Base-by-base conservation (phyloP, 2,888 invertebrate species). In the Macrophya alboannulata region DNA sequence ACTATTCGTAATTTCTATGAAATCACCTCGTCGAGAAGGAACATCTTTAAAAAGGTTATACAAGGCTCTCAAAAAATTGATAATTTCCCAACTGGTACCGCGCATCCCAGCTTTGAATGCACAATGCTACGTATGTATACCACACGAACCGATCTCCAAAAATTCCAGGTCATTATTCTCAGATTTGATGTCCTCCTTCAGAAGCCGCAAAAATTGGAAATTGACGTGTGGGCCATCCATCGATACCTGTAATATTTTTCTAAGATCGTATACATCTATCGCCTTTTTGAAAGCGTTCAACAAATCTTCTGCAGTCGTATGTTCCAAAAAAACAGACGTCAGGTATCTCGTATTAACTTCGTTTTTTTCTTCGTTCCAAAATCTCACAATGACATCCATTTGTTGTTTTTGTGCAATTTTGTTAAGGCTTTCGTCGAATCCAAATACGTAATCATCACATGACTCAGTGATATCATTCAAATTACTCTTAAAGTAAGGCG, bases 141-240 rank as follows among this genome's bases (percentile, higher is more conserved):
- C 74, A 74, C 74, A 74, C n/a, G 74, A 74, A 45, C 43, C 74
- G 74, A 74, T 74, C 17, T 74, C 74, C 37, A 74, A 4, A n/a
- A 74, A 45, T 43, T 74, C 74, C 15, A 43, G 74, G n/a, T 17
- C 45, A 45, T 17, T 43, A 43, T 74, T 17, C 74, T 45, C 45
- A 21, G 40, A 43, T 79, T 86, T 68, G 31, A 86, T 83, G 43
- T 85, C 76, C n/a, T n/a, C n/a, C 48, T 86, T 83, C n/a, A 86
- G 21, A 15, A 84, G 31, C 62, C 77, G 40, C 31, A 86, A 40
- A 43, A 85, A 68, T 43, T 85, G 77, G 1, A 86, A 43, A 59
- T 86, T 86, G 9, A 86, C 84, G 65, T 85, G 77, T 31, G 86
- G 79, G 45, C 85, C 85, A 77, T 85, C 86, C 86, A 86, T 86